These are phyloP conservation scores for Synanthedon myopaeformis DNA, from an alignment of 2,888 invertebrate genomes.

Conservation along the genomic window DNA sequence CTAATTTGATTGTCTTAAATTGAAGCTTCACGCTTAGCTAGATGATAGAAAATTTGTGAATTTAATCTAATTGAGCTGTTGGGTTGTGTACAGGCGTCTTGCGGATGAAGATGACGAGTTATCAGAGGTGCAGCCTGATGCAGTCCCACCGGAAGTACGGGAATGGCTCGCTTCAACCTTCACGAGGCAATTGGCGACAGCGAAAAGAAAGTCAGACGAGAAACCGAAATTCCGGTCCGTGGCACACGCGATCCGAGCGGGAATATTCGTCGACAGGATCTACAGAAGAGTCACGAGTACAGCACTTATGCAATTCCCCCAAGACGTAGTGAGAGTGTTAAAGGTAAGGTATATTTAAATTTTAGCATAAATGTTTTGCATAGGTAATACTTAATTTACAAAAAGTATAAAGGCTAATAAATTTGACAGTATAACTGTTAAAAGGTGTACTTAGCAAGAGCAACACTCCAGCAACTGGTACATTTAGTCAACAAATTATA, in stretches of 20 bases:
- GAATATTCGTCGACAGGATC: constrained; percentile 95
- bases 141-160: constrained; percentile 94
- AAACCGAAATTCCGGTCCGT: constrained; percentile 94
- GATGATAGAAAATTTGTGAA: background rate
- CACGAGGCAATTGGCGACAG: constrained; percentile 87
- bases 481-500: too few relatives aligned
- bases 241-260: constrained; percentile 95
- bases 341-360: constrained; percentile 72
- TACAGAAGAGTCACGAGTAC: constrained; percentile 84
- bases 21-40: background rate
- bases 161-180: constrained; percentile 98
- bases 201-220: constrained; percentile 80
- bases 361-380: too few relatives aligned
- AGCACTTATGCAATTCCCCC: constrained; percentile 87
- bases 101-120: constrained; percentile 95
- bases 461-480: too few relatives aligned
- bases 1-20: constrained; percentile 1
- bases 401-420: too few relatives aligned
- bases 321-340: constrained; percentile 85
- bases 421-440: too few relatives aligned
- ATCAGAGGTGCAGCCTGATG: constrained; percentile 95
- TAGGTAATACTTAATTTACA: too few relatives aligned
- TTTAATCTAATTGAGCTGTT: constrained; percentile 3
- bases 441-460: too few relatives aligned
- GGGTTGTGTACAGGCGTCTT: constrained; percentile 72